Evolutionary conservation across 1,140 invertebrate genomes (phyloP), one percentile per base, ranked within the genome.

Genomic region (Diuraphis noxia): DNA sequence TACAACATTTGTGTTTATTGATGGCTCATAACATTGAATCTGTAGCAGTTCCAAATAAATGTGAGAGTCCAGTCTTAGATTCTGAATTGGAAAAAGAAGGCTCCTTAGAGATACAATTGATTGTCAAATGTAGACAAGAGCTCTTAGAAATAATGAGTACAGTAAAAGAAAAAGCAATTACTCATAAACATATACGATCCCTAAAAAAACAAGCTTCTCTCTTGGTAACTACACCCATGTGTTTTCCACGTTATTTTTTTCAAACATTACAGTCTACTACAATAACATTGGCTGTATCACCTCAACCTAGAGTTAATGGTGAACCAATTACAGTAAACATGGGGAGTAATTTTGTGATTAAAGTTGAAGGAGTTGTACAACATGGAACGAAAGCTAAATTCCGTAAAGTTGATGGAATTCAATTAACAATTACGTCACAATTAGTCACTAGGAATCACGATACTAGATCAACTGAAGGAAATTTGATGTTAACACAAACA

Each of bases 351-450:
- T 94, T 98, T 36, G 96, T 97, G 4, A 94, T 98, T 2, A 98
- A 97, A 94, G 96, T 98, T 1, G 97, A 98, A 94, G 97, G 97
- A 19, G 97, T 98, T 23, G 95, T 98, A 88, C 96, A 97, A 93
- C 96, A 97, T 92, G 96, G 95, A 17, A 94, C 94, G 85, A 94
- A 94, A 85, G 95, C 96, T 34, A 93, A 96, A 7, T 97, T 96
- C 93, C 94, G 97, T 43, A 95, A 95, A 41, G 96, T 97, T 3
- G 95, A 96, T 79, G 95, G 95, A 79, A 88, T 88, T 88, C 86
- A 88, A 40, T 63, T 56, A 63, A 88, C 52, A 30, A 56, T 63
- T n/a, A 88, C 17, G 5, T 88, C 86, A 88, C 86, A 88, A 63
- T 88, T 63, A 88, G 95, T 84, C 93, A 94, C 72, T 94, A 93